phyloP scores from a whole-genome alignment of 2,113 vertebrate species.

The Trematocara stigmaticum region DNA sequence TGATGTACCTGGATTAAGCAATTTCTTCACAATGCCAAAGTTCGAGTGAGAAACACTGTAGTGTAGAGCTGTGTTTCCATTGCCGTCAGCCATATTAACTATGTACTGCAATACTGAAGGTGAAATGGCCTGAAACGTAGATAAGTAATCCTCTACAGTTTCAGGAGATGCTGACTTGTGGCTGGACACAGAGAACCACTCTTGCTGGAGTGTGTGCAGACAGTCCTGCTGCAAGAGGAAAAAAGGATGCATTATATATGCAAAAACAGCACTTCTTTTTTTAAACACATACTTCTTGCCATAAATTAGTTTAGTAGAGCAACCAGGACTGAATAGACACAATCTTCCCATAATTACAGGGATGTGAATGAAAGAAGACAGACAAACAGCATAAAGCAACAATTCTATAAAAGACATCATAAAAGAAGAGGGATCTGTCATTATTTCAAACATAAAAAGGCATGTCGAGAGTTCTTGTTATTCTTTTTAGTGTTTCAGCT shows the following conservation, averaged over 20 bases:
- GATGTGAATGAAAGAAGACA: neutral
- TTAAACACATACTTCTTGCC: neutral
- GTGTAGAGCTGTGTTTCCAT: conserved; percentile 94
- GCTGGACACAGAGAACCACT: conserved; percentile 96
- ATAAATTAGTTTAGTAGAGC: neutral
- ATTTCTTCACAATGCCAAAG: conserved; percentile 87
- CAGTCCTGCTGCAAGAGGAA: conserved; percentile 80
- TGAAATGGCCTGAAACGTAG: conserved; percentile 79
- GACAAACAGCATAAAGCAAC: conserved; percentile 6
- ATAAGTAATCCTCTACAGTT: conserved; percentile 83
- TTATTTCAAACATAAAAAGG: neutral
- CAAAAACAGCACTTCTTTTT: neutral
- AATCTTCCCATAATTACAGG: conserved; percentile 21
- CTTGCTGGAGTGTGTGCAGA: conserved; percentile 86
- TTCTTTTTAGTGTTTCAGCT: neutral
- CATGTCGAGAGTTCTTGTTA: neutral
- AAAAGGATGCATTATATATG: neutral
- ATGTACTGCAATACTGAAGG: conserved; percentile 80
- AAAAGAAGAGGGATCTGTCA: neutral
- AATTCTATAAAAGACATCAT: neutral
- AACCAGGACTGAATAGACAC: neutral
- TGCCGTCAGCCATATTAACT: conserved; percentile 91
- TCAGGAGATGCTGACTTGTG: conserved; percentile 83
- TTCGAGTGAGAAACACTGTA: conserved; percentile 98
- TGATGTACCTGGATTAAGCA: conserved; percentile 84